Percentiles rank a stretch among this genome's conserved stretches.
Evolutionary conservation across 2,888 invertebrate species (phyloP).

Genomic region (Chelonus formosanus): DNA sequence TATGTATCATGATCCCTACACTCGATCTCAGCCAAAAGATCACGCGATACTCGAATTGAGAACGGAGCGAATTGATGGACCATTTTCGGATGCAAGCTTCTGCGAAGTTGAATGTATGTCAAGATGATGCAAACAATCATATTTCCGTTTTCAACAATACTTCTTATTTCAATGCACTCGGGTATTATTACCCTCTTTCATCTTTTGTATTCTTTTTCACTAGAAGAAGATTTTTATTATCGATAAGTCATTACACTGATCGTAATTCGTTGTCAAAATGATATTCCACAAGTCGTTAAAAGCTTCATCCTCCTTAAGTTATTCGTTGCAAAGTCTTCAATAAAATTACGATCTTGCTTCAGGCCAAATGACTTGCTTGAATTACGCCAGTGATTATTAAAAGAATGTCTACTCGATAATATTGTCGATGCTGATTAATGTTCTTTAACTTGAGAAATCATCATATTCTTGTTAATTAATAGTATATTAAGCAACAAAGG

Average conservation of each 20-base stretch:
- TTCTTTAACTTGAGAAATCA: conserved; percentile 11
- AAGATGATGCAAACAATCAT: neutral
- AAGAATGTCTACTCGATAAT: conserved; percentile 42
- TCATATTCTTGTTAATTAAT: neutral
- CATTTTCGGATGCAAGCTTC: neutral
- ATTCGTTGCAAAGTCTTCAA: conserved; percentile 14
- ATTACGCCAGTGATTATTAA: conserved; percentile 46
- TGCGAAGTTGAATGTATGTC: conserved; percentile 10
- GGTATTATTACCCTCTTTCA: too few relatives aligned
- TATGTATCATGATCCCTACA: conserved; percentile 20
- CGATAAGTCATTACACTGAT: conserved; percentile 11
- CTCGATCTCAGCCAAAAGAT: conserved; percentile 9
- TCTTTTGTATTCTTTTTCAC: too few relatives aligned
- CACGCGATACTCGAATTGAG: conserved; percentile 26
- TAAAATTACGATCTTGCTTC: conserved; percentile 26
- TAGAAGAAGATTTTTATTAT: too few relatives aligned
- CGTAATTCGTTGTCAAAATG: conserved; percentile 25
- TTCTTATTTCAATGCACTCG: too few relatives aligned
- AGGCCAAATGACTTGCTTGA: conserved; percentile 33
- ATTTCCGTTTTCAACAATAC: too few relatives aligned
- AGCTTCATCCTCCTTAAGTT: conserved; percentile 4
- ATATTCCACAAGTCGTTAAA: conserved; percentile 24
- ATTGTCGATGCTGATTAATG: conserved; percentile 43
- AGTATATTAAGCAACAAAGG: too few relatives aligned
- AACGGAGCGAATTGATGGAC: conserved; percentile 13